Conservation (phyloP, 2,888 invertebrate species). For the Scaeva pyrastri region DNA sequence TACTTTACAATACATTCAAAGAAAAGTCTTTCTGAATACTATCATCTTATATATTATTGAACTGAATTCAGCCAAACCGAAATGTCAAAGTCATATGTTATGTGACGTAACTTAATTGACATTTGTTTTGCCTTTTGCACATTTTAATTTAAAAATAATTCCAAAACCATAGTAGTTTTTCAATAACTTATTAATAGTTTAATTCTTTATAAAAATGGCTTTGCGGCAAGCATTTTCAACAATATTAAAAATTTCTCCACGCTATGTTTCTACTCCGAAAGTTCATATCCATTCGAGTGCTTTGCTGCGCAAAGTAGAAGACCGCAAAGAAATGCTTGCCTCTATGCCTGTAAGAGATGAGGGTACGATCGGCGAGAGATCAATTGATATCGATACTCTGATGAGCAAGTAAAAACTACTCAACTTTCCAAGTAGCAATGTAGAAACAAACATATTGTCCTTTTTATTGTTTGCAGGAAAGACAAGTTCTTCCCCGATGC, state of each 20-base stretch:
- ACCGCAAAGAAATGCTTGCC: slow-evolving; percentile 85
- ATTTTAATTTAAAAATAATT: slow-evolving; percentile 12
- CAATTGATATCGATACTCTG: slow-evolving; percentile 88
- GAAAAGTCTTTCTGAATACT: not conserved
- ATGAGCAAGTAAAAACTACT: slow-evolving; percentile 85
- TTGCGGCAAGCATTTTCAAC: slow-evolving; percentile 77
- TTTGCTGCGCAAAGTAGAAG: slow-evolving; percentile 83
- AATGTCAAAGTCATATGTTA: slow-evolving; percentile 51
- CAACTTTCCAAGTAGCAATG: not conserved
- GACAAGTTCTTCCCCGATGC: slow-evolving; percentile 90
- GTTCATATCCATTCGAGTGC: slow-evolving; percentile 78
- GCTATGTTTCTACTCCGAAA: slow-evolving; percentile 37
- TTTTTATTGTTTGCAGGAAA: slow-evolving; percentile 86
- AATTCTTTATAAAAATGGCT: slow-evolving; percentile 70
- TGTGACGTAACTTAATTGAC: slow-evolving; percentile 66
- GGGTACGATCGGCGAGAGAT: slow-evolving; percentile 91
- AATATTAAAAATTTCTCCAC: slow-evolving; percentile 71
- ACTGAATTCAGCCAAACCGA: slow-evolving; percentile 8
- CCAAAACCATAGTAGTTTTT: not conserved
- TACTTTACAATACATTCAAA: too few relatives aligned
- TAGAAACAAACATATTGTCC: not conserved
- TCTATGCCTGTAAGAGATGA: slow-evolving; percentile 87
- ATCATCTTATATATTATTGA: not conserved
- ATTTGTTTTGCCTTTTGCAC: slow-evolving; percentile 29
- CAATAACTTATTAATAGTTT: not conserved